These are phyloP conservation scores for Acropora tenuis DNA, from an alignment of 64 coral and sea anemone genomes.

Conservation along the genomic window DNA sequence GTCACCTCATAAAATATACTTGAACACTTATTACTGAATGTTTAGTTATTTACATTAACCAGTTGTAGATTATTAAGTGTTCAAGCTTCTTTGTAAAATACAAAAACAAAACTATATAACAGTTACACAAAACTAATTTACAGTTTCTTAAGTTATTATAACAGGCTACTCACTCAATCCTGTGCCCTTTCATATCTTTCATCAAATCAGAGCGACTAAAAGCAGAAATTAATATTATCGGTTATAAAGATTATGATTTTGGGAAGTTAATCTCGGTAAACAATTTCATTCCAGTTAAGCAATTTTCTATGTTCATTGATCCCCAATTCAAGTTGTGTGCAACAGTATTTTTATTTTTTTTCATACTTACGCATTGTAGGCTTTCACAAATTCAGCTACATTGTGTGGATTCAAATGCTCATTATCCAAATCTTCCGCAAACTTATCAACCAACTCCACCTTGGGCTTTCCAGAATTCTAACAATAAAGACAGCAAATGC, in stretches of 20 bases:
- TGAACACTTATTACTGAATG: conserved; percentile 26
- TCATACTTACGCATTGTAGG: conserved; percentile 83
- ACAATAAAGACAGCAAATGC: background rate
- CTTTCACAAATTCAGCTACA: conserved; percentile 85
- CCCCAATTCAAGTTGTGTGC: too few species aligned
- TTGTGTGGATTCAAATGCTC: conserved; percentile 92
- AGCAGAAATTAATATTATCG: background rate
- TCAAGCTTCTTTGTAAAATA: too few species aligned
- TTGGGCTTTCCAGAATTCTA: conserved; percentile 94
- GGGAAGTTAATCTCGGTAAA: background rate
- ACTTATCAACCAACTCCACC: conserved; percentile 73
- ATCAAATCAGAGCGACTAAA: conserved; percentile 69
- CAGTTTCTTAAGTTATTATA: too few species aligned
- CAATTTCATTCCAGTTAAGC: background rate
- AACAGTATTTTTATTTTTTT: too few species aligned
- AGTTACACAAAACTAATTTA: too few species aligned
- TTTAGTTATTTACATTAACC: background rate
- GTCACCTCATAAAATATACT: background rate
- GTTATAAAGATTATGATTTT: too few species aligned
- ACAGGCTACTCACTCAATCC: conserved; percentile 23
- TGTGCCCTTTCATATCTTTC: conserved; percentile 57
- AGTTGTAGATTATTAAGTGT: too few species aligned
- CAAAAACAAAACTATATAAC: too few species aligned
- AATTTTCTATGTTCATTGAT: too few species aligned
- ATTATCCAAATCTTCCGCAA: conserved; percentile 73